Conservation (phyloP, 2,888 invertebrate species). For the Incurvaria masculella region DNA sequence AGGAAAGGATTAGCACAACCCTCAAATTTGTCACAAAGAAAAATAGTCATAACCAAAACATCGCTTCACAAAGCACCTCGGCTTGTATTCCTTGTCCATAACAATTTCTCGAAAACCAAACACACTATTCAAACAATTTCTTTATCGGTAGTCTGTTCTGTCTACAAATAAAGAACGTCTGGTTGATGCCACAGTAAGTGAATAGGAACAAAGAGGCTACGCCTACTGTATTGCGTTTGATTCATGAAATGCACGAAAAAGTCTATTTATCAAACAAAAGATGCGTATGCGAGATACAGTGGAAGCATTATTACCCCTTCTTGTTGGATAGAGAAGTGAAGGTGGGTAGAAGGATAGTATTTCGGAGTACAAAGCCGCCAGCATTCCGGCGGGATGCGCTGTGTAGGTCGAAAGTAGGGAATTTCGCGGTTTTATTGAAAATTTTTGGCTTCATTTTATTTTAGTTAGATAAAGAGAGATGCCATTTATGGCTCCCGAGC, state of each 20-base stretch:
- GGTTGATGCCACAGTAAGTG: slow-evolving; percentile 35
- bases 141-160: slow-evolving; percentile 44
- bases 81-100: slow-evolving; percentile 24
- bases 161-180: slow-evolving; percentile 47
- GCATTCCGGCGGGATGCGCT: slow-evolving; percentile 2
- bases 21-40: slow-evolving; percentile 51
- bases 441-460: too few relatives aligned
- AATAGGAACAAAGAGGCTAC: slow-evolving; percentile 28
- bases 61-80: slow-evolving; percentile 31
- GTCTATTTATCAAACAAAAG: slow-evolving; percentile 46
- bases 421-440: too few relatives aligned
- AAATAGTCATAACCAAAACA: slow-evolving; percentile 50
- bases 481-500: too few relatives aligned
- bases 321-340: neutral
- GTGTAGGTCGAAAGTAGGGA: slow-evolving; percentile 1
- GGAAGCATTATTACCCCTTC: slow-evolving; percentile 44
- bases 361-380: neutral
- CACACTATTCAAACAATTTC: slow-evolving; percentile 42
- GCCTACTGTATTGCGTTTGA: slow-evolving; percentile 31
- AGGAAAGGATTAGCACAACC: slow-evolving; percentile 40
- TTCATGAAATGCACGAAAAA: slow-evolving; percentile 38
- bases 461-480: too few relatives aligned
- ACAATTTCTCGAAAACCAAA: slow-evolving; percentile 33
- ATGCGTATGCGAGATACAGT: slow-evolving; percentile 43
- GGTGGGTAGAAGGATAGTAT: neutral